Conservation (phyloP, 2,888 invertebrate genomes). For the Meteorus colon region DNA sequence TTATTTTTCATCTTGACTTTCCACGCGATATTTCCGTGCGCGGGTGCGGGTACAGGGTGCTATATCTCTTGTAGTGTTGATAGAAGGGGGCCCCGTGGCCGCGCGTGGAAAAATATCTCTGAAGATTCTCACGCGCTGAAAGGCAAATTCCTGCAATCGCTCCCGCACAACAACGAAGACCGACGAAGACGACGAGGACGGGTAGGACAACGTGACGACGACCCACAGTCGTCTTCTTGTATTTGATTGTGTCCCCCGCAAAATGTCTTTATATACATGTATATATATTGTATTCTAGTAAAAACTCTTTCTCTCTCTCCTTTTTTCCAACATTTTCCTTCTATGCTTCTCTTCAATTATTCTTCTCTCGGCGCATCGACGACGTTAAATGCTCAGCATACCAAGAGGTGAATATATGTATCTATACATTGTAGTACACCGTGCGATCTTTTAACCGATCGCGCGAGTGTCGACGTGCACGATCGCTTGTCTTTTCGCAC, state of each 20-base stretch:
- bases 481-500: conserved; percentile 38
- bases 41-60: neutral
- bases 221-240: conserved; percentile 27
- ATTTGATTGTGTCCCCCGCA: conserved; percentile 29
- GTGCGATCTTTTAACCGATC: conserved; percentile 44
- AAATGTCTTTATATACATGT: neutral
- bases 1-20: conserved; percentile 29
- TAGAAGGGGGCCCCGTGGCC: neutral
- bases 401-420: conserved; percentile 11
- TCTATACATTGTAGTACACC: conserved; percentile 1
- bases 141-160: conserved; percentile 40
- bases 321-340: neutral
- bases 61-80: conserved; percentile 31
- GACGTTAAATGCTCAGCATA: conserved; percentile 42
- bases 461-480: conserved; percentile 37
- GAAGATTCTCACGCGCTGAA: conserved; percentile 55
- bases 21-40: conserved; percentile 39
- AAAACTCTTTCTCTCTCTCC: conserved; percentile 15
- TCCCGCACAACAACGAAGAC: conserved; percentile 21
- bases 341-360: neutral
- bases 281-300: neutral
- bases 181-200: conserved; percentile 14
- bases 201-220: conserved; percentile 9
- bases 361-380: neutral
- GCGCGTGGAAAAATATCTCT: conserved; percentile 52